Evolutionary conservation across 2,888 invertebrate genomes (phyloP), one percentile per base, ranked within the genome.

Genomic region (Clostera curtula): DNA sequence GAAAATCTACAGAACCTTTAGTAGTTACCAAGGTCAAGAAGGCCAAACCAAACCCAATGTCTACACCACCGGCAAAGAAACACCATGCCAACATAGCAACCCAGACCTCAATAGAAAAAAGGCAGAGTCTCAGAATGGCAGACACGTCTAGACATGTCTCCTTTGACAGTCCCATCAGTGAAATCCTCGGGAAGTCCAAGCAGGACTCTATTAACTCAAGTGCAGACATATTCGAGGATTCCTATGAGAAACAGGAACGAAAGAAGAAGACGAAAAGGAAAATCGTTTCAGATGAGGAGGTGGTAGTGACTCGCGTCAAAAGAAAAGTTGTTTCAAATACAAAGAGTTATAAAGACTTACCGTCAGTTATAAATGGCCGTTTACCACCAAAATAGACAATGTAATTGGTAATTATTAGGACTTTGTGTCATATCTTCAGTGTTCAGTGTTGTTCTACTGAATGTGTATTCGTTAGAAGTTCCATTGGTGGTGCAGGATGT

Each of bases 191-290:
- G 1, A 60, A 10, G 49, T 52, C 19, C 54, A 51, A 45, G 40
- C 40, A 5, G 26, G 45, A 31, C 8, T 62, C 59, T 0, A 52
- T 56, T 0, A 65, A 80, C 31, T 66, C 75, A 0, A 83, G 84
- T 25, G 65, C 57, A 0, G 85, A 85, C 28, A 71, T 84, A 3
- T 83, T 85, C 19, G 84, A 83, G 1, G 83, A 85, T 36, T 79
- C 85, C 0, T 72, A 72, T 17, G 60, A 49, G 2, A 56, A 72
- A 3, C 66, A 73, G 24, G 68, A 67, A 15, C 73, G 67, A 16
- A 79, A 72, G 36, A 53, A 66, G 0, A 79, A 66, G 29, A 64
- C 71, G 1, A 76, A 54, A 34, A 69, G 64, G 21, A 71, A 62
- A 29, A 44, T 85, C 27, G 31, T 75, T 2, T 58, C 77, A 0